Conservation (phyloP, 2,797 vertebrate genomes). For the Triplophysa bombifrons region DNA sequence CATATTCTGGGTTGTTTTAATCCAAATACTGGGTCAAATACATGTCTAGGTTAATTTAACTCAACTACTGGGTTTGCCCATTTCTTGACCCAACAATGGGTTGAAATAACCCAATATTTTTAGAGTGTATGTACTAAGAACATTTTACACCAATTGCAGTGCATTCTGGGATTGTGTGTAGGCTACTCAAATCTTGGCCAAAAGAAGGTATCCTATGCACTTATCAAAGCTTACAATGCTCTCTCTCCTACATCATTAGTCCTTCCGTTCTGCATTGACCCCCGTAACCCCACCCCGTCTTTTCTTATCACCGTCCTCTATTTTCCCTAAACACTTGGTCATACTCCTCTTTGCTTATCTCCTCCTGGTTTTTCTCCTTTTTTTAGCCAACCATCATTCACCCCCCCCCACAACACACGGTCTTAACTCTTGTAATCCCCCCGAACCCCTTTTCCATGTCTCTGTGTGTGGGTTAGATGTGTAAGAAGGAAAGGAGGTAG, state of each 20-base stretch:
- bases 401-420: not conserved
- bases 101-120: no score
- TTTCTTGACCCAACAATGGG: no score
- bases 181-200: not conserved
- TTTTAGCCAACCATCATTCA: conserved; percentile 8
- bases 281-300: not conserved
- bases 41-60: no score
- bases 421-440: not conserved
- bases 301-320: not conserved
- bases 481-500: conserved; percentile 60
- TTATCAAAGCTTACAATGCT: not conserved
- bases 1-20: no score
- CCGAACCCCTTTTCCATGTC: not conserved
- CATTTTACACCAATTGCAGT: not conserved
- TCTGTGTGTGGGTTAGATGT: conserved; percentile 64
- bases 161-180: not conserved
- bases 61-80: no score
- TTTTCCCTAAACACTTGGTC: conserved; percentile 3
- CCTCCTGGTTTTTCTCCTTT: not conserved
- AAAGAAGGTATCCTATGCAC: not conserved
- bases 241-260: not conserved
- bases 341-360: conserved; percentile 15
- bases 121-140: not conserved
- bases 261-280: not conserved
- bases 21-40: no score